Percentiles rank a stretch among this genome's conserved stretches.
phyloP scores from a whole-genome alignment of 2,113 vertebrate species.

The Podilymbus podiceps region DNA sequence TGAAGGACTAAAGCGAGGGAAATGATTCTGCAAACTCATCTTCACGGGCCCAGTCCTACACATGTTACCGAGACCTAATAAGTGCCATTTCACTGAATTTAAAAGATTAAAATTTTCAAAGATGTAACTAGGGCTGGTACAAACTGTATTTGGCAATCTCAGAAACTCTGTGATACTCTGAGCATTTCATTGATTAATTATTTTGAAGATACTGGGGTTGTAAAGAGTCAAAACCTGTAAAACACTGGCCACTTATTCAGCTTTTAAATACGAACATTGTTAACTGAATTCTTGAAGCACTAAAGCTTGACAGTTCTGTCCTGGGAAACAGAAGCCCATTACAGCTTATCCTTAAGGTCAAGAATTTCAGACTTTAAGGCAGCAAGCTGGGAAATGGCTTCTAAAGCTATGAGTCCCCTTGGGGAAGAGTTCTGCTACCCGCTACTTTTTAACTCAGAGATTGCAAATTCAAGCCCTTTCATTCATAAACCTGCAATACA shows the following conservation, averaged over 20 bases:
- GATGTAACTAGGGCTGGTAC: background rate
- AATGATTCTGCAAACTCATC: background rate
- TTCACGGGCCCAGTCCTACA: background rate
- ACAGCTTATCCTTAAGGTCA: background rate
- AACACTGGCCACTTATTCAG: background rate
- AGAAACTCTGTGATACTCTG: background rate
- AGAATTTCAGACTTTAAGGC: background rate
- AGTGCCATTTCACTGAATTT: background rate
- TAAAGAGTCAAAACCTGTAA: background rate
- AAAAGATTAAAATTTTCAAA: background rate
- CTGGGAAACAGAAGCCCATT: background rate
- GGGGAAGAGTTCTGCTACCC: background rate
- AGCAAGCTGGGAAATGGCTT: background rate
- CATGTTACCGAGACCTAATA: accelerated
- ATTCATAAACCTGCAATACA: background rate
- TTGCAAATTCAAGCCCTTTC: background rate
- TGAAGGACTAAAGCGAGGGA: background rate
- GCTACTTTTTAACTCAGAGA: background rate
- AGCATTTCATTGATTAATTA: background rate
- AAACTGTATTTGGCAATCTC: background rate
- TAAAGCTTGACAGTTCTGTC: background rate
- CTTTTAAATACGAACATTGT: background rate
- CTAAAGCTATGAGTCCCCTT: background rate
- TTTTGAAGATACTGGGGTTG: background rate
- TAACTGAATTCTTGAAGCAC: background rate